Evolutionary conservation across 2,888 invertebrate species (phyloP).

Genomic region (Teleiodes luculella): DNA sequence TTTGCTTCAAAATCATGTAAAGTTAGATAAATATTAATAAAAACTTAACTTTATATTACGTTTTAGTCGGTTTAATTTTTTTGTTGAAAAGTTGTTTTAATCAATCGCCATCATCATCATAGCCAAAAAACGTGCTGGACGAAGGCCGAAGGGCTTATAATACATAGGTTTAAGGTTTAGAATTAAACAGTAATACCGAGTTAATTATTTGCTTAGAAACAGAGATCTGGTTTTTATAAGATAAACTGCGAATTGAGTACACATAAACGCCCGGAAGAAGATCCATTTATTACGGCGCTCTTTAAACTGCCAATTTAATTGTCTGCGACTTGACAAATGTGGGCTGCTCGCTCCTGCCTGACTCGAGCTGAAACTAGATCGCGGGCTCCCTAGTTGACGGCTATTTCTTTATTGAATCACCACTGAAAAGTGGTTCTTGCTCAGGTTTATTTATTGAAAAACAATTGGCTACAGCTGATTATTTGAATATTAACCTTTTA

Average conservation of each 20-base stretch:
- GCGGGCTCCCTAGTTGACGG: background rate
- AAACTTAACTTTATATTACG: too few species aligned
- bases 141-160: too few species aligned
- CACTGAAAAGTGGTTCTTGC: background rate
- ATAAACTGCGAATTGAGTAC: background rate
- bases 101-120: too few species aligned
- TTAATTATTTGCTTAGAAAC: background rate
- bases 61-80: too few species aligned
- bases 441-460: background rate
- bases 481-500: too few species aligned
- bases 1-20: too few species aligned
- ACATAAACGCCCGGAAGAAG: background rate
- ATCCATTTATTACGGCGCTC: background rate
- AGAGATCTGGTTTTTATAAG: background rate
- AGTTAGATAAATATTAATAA: too few species aligned
- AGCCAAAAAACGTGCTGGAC: too few species aligned
- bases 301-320: slow-evolving; percentile 1
- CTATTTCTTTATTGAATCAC: background rate
- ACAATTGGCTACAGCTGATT: background rate
- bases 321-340: slow-evolving; percentile 5
- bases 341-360: background rate
- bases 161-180: too few species aligned
- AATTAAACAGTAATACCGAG: too few species aligned
- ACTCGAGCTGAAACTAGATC: background rate
- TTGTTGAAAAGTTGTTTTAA: too few species aligned